These are phyloP conservation scores for Chamaea fasciata DNA, from an alignment of 2,113 vertebrate species.

Conservation along the genomic window DNA sequence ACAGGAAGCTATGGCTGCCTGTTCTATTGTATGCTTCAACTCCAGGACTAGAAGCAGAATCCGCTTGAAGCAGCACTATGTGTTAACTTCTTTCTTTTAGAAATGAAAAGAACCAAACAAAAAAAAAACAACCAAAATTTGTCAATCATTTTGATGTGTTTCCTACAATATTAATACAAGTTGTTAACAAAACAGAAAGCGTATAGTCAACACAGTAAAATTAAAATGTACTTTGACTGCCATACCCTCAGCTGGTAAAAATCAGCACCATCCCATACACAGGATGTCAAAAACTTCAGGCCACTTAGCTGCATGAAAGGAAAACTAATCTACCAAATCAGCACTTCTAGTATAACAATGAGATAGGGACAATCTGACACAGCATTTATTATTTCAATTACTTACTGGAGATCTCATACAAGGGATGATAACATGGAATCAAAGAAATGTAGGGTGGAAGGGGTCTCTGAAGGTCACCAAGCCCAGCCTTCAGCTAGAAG, in stretches of 20 bases:
- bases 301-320: slow-evolving; percentile 8
- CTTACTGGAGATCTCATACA: background rate
- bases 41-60: background rate
- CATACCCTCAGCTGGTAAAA: slow-evolving; percentile 20
- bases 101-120: background rate
- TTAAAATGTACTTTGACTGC: background rate
- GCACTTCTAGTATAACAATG: background rate
- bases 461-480: background rate
- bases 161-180: background rate
- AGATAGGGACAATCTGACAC: background rate
- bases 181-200: slow-evolving; percentile 8
- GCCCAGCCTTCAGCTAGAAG: background rate
- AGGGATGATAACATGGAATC: background rate
- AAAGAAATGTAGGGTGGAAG: background rate
- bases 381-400: background rate
- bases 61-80: background rate
- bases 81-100: background rate
- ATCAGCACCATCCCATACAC: background rate
- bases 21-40: background rate
- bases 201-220: background rate
- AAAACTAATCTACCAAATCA: slow-evolving; percentile 26
- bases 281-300: slow-evolving; percentile 4
- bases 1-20: background rate
- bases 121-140: background rate
- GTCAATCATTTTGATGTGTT: background rate